Evolutionary conservation across 2,888 invertebrate species (phyloP), one percentile per base, ranked within the genome.

Genomic region (Smittia aterrima): DNA sequence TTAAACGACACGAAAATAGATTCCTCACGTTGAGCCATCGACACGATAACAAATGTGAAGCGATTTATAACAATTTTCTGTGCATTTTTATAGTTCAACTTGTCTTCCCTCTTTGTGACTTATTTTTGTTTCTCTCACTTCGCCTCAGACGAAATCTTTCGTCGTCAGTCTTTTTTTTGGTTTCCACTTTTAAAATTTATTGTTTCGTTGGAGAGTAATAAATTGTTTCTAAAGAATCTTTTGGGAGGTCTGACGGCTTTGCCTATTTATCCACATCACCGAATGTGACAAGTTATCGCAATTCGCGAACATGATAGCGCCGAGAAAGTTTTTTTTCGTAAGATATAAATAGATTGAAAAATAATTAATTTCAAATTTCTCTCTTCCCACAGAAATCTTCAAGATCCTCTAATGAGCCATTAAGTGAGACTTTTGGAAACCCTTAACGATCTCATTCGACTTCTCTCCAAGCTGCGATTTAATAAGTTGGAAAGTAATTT

Each of bases 231-330:
- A 62, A 25, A 32, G 72, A 25, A 64, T 62, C 40, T 62, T 72
- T 72, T 72, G 72, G 72, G 72, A 72, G 72, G 72, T 72, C 72
- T 72, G 11, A 58, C 24, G n/a, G 58, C 58, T 58, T 24, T 3
- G 18, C 16, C 58, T 58, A 20, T 64, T 64, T 64, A 64, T 64
- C 9, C 9, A 64, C 16, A 6, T 64, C 64, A 24, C 25, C 27
- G 20, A 64, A 27, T 64, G 64, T 27, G 25, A 64, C 64, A 22
- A 58, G 2, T 58, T 11, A 22, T 58, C n/a, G 18, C 4, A 58
- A 20, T 58, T 58, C 18, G 47, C 47, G 16, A 58, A n/a, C 2
- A n/a, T 47, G 47, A n/a, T 47, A 4, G n/a, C 47, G 20, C 18
- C 6, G 64, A 27, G 20, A 25, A 64, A 13, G 25, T 27, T 58